Evolutionary conservation across 2,113 vertebrate genomes (phyloP).

Genomic region (Pogona vitticeps): DNA sequence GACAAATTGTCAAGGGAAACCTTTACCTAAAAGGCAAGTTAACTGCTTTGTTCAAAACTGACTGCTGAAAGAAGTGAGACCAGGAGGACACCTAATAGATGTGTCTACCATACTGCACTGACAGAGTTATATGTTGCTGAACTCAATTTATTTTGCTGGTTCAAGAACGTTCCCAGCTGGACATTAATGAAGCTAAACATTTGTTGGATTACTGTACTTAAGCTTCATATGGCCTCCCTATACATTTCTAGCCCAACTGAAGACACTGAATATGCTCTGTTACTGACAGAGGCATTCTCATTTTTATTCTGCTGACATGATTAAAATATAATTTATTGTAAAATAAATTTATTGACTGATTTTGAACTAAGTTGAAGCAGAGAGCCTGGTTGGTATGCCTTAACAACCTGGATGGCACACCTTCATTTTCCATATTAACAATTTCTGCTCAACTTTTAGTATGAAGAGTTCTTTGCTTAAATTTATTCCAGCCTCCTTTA

Average conservation of each 20-base stretch:
- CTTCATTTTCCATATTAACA: background rate
- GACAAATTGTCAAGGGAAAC: too few relatives aligned
- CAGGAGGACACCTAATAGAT: background rate
- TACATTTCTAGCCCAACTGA: background rate
- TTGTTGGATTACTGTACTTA: background rate
- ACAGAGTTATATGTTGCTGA: background rate
- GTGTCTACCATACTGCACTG: background rate
- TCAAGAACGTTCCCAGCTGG: background rate
- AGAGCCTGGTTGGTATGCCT: background rate
- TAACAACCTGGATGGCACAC: background rate
- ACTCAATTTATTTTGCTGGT: background rate
- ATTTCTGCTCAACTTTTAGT: background rate
- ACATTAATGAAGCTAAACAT: background rate
- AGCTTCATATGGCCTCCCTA: background rate
- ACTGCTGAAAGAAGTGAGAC: constrained; percentile 13
- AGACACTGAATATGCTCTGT: background rate
- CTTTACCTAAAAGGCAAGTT: constrained; percentile 21
- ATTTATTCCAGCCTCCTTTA: background rate
- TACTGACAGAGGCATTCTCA: background rate
- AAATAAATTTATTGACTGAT: background rate
- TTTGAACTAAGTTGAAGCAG: background rate
- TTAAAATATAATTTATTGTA: background rate
- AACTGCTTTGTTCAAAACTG: background rate
- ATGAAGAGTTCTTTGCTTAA: background rate
- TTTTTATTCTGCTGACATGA: background rate